A percentile compares a stretch with the other conserved stretches of the same genome.
These are phyloP conservation scores for Muscina levida DNA, from an alignment of 2,888 invertebrate species.

Conservation along the genomic window DNA sequence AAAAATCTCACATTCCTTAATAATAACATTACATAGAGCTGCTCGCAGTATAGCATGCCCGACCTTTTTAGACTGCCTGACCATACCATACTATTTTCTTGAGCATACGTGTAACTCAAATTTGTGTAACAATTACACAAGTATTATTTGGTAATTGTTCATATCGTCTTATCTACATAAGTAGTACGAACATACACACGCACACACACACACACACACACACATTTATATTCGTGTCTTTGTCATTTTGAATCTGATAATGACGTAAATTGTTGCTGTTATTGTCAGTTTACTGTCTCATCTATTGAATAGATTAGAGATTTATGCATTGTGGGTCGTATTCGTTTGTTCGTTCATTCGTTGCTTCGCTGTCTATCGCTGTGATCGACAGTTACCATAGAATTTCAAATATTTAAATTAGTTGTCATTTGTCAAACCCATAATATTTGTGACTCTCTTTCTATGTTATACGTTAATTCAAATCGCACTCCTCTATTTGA, in stretches of 20 bases:
- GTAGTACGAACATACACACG: too few species aligned
- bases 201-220: too few species aligned
- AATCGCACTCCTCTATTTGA: conserved; percentile 55
- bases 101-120: too few species aligned
- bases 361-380: conserved; percentile 17
- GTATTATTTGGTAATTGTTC: conserved; percentile 35
- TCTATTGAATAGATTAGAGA: background rate
- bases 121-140: too few species aligned
- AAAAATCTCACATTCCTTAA: too few species aligned
- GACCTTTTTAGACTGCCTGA: too few species aligned
- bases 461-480: conserved; percentile 18
- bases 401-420: conserved; percentile 62
- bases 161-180: conserved; percentile 14
- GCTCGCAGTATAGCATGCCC: too few species aligned
- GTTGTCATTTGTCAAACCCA: conserved; percentile 58
- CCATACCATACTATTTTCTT: too few species aligned
- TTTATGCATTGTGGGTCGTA: background rate
- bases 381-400: conserved; percentile 61
- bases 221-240: background rate
- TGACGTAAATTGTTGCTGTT: conserved; percentile 22
- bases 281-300: conserved; percentile 28
- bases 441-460: background rate
- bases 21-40: too few species aligned
- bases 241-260: conserved; percentile 26
- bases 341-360: background rate